These are phyloP conservation scores for Rhopalosiphum nymphaeae DNA, from an alignment of 2,888 invertebrate species.

Conservation along the genomic window DNA sequence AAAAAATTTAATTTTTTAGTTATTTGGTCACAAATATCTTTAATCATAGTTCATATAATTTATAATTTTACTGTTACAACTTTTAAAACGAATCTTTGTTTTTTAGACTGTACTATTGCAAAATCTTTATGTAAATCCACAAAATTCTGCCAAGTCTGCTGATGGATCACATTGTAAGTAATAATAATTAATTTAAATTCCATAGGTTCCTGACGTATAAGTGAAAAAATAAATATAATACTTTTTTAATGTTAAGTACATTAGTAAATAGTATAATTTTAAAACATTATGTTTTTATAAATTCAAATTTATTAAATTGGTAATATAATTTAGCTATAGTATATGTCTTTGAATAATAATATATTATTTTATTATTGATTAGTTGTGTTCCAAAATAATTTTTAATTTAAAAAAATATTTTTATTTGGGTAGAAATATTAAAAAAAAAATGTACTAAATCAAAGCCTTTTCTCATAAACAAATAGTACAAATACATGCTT, in stretches of 20 bases:
- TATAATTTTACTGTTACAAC: not conserved
- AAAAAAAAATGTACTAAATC: not conserved
- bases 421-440: not conserved
- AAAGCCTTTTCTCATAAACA: not conserved
- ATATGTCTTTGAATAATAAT: conserved; percentile 6
- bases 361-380: not conserved
- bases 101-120: conserved; percentile 93
- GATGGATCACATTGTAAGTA: conserved; percentile 94
- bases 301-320: not conserved
- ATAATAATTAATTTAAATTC: not conserved
- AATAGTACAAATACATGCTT: not conserved
- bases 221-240: not conserved
- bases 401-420: not conserved
- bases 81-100: not conserved
- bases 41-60: not conserved
- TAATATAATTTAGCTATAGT: not conserved
- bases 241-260: not conserved
- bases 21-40: not conserved
- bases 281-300: not conserved
- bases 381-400: not conserved
- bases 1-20: not conserved
- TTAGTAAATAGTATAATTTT: not conserved
- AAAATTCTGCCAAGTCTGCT: conserved; percentile 97
- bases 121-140: conserved; percentile 98
- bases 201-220: not conserved